Base-by-base conservation (phyloP, 2,797 vertebrate species). In the Takifugu rubripes region DNA sequence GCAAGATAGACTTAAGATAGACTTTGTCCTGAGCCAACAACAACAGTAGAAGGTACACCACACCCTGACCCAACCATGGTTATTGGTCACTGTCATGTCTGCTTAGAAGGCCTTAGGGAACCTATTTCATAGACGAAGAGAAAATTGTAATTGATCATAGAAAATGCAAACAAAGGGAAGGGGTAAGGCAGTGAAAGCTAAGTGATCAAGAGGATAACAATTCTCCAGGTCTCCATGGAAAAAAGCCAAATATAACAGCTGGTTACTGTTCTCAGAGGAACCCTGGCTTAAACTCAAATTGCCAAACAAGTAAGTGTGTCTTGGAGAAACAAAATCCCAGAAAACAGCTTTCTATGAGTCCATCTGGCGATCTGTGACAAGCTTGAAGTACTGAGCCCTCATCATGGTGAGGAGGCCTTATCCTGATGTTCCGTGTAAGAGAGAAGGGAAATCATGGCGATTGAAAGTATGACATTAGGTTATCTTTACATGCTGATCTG, bases 291-390 rank as follows among this genome's bases (percentile, higher is more conserved):
- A 85, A 69, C 72, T 64, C 78, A 77, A 83, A 89, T 81, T 90
- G 90, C 87, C 82, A 87, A 90, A 90, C 86, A 89, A 88, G 78
- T 73, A 75, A 40, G 67, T 84, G 78, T 70, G 77, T 61, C 55
- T 82, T 68, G 51, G 62, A 83, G 21, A 83, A 56, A 79, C 66
- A 48, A 48, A n/a, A 7, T 16, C 43, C 36, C 12, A 40, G 14
- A 40, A 40, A 40, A 12, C 36, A 40, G 61, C 64, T 72, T 66
- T 68, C 68, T 72, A 87, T 44, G 70, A 78, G 68, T 85, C 89
- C 90, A 89, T 91, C 88, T 91, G 89, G 89, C 89, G 79, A 86
- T 79, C 74, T 52, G 61, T 82, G 88, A 88, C 87, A 88, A 74
- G 82, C 85, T 80, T 86, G 77, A 82, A 80, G 78, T 73, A 72